Conservation (phyloP, 2,797 vertebrate genomes). For the Arremon brunneinucha region DNA sequence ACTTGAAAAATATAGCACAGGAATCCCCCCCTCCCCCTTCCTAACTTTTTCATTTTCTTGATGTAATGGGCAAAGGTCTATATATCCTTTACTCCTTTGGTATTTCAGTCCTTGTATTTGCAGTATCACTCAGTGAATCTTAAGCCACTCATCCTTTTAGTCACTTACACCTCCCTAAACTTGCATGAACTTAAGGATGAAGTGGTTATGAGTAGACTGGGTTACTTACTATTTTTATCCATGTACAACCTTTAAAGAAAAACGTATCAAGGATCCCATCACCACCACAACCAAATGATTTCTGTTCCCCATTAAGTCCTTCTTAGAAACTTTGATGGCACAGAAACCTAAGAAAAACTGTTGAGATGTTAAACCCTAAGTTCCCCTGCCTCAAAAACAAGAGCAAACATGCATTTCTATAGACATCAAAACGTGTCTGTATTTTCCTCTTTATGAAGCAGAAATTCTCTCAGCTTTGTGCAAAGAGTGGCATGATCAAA, state of each 20-base stretch:
- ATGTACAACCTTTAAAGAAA: constrained; percentile 35
- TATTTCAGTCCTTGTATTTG: constrained; percentile 70
- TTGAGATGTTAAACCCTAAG: constrained; percentile 44
- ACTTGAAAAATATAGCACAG: constrained; percentile 63
- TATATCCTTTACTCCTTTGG: constrained; percentile 69
- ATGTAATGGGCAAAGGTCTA: constrained; percentile 73
- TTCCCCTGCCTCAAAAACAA: constrained; percentile 58
- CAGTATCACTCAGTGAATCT: constrained; percentile 65
- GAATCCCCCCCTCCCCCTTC: constrained; percentile 53
- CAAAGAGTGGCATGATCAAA: constrained; percentile 54
- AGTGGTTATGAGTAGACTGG: constrained; percentile 40
- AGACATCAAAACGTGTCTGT: constrained; percentile 53
- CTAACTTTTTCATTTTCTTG: constrained; percentile 67
- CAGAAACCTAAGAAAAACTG: neutral
- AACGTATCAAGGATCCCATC: neutral
- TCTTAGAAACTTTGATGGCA: constrained; percentile 52
- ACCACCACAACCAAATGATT: constrained; percentile 57
- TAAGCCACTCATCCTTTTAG: constrained; percentile 68
- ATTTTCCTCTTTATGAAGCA: constrained; percentile 48
- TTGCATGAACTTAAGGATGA: constrained; percentile 65
- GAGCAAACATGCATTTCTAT: constrained; percentile 55
- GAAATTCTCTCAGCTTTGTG: constrained; percentile 54
- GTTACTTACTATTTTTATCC: constrained; percentile 36
- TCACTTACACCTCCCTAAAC: constrained; percentile 63
- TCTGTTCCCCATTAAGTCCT: constrained; percentile 45